Evolutionary conservation across 2,797 vertebrate species (phyloP), one percentile per base, ranked within the genome.

Genomic region (Zalophus californianus): DNA sequence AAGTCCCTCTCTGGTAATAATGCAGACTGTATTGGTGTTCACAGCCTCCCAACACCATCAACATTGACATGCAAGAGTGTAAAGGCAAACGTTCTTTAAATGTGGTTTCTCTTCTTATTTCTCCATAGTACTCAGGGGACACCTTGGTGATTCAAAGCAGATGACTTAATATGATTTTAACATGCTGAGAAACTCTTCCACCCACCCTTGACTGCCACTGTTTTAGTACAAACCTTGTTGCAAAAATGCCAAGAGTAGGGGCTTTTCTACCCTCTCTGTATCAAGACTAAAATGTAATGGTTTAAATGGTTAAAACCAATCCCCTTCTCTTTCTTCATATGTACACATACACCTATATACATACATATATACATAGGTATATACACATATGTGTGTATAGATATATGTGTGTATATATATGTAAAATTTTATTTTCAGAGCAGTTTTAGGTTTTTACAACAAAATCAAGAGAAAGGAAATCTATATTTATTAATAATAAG

Each of bases 41-140:
- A 18, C 1, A 3, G 48, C 16, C 66, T 54, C 23, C 23, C 27
- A 14, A 58, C 7, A 73, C 23, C 23, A 44, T 62, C 54, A 27
- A 90, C 13, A 52, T 3, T 29, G 38, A 11, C 60, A 25, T 18
- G 12, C n/a, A 79, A 56, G 29, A 84, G 23, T 66, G 32, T 64
- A 48, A 89, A 97, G 48, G 75, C 78, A 82, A 95, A 70, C 4
- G 18, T 52, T 94, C n/a, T 94, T 27, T 75, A 96, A 86, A 41
- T 80, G 35, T 78, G 9, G 2, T 92, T 88, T 92, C 68, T 73
- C n/a, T 86, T 75, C 58, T 72, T 54, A 27, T 48, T 68, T 93
- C 25, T 54, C 64, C 60, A n/a, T 2, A 66, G n/a, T 12, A 50
- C 56, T 66, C 48, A 27, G 25, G 87, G 44, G 32, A 68, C 6